Evolutionary conservation across 2,113 vertebrate species (phyloP), one percentile per base, ranked within the genome.

Genomic region (Tamias sibiricus): DNA sequence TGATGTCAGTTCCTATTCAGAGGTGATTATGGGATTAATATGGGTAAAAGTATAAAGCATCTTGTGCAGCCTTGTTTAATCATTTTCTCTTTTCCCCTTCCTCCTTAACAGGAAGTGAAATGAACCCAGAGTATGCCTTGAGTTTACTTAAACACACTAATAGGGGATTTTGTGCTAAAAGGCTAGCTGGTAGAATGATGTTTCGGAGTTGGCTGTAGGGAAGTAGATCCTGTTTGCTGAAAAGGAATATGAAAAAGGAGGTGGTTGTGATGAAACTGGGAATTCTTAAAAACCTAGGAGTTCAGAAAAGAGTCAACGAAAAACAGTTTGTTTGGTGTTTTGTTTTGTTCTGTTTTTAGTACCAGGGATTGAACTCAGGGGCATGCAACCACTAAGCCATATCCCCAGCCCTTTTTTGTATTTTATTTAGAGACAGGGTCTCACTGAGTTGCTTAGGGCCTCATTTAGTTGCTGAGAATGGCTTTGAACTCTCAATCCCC

Each of bases 221-320:
- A 87, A 83, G 40, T 10, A 92, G 52, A 82, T 79, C 37, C 37
- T 66, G 0, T 83, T 94, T 94, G 37, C 30, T 75, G 3, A 54
- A 79, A 89, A 87, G n/a, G 37, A 87, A 83, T 35, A 64, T 28
- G 16, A 57, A 49, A 62, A 59, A 90, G 30, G 24, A 80, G 52
- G 19, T 47, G 57, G 28, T 49, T 90, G 1, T 74, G 6, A 76
- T 64, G n/a, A 59, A 30, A 42, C 30, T 86, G 28, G 44, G 12
- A 74, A 3, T 90, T 68, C 42, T 87, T 91, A 83, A 79, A 68
- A 80, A 22, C 47, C 16, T 82, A 80, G 40, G 72, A 69, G 5
- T 94, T 91, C 24, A 54, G 40, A 84, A 71, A 82, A 96, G 49
- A 57, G 59, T 72, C 37, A 76, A 85, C 80, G n/a, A 95, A 47